A percentile compares a stretch with the other conserved stretches of the same genome.
phyloP scores from a whole-genome alignment of 2,888 invertebrate genomes.

The Laspeyria flexula region DNA sequence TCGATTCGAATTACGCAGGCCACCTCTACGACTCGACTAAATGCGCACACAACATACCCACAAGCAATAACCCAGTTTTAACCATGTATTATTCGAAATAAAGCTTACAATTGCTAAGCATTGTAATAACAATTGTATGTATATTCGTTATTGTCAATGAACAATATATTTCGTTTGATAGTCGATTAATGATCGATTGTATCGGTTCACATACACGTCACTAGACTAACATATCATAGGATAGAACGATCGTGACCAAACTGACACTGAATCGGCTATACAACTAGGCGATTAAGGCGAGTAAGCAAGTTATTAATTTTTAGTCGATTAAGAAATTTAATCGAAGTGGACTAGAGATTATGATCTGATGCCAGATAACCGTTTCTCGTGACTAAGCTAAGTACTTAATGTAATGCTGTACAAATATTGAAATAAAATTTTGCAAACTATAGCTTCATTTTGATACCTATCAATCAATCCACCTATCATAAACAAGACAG shows the following conservation, averaged over 20 bases:
- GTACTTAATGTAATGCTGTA: constrained; percentile 15
- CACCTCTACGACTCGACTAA: constrained; percentile 25
- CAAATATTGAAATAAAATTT: constrained; percentile 8
- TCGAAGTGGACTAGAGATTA: constrained; percentile 22
- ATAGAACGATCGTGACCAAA: constrained; percentile 56
- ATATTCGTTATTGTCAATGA: constrained; percentile 49
- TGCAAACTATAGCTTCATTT: constrained; percentile 11
- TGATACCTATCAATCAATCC: constrained; percentile 11
- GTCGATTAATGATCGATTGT: constrained; percentile 60
- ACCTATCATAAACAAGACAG: constrained; percentile 8
- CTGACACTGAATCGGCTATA: constrained; percentile 56
- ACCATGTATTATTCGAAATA: constrained; percentile 22
- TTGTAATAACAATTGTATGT: constrained; percentile 21
- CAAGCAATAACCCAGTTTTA: constrained; percentile 2
- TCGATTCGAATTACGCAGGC: constrained; percentile 47
- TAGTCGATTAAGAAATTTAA: constrained; percentile 39
- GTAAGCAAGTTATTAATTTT: constrained; percentile 35
- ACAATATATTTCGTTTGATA: constrained; percentile 54
- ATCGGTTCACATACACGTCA: constrained; percentile 45
- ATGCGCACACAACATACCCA: constrained; percentile 13
- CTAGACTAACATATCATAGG: constrained; percentile 31
- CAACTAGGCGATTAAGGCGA: constrained; percentile 34
- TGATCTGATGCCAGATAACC: constrained; percentile 16
- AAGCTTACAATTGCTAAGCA: constrained; percentile 33
- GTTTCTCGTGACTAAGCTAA: constrained; percentile 28